Evolutionary conservation across 2,113 vertebrate genomes (phyloP), one percentile per base, ranked within the genome.

Genomic region (Ochotona princeps): DNA sequence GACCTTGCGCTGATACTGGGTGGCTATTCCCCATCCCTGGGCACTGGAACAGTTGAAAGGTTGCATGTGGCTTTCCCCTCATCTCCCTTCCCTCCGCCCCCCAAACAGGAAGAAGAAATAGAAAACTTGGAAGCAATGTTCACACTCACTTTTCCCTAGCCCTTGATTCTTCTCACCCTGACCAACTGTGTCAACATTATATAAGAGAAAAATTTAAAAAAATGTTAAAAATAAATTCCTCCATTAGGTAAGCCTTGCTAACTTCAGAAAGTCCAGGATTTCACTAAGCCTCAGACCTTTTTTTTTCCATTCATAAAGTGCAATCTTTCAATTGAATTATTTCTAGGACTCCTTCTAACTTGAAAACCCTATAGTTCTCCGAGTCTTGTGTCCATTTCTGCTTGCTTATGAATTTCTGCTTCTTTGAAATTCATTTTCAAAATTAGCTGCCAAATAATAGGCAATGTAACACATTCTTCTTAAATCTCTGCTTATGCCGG

Each of bases 371-470:
- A 28, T 65, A 86, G 8, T 61, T 83, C 26, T 84, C 23, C 83
- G 28, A 73, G 13, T 25, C 28, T 28, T 83, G 5, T 70, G 60
- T 80, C 83, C 35, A 63, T 87, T 93, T 93, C 57, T 78, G 25
- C 54, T 72, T 78, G 25, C 54, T 72, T 74, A 81, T 61, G 26
- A 47, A 18, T 88, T 67, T 92, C 47, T 91, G 21, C 83, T 92
- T 88, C 66, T 83, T 44, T 93, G 11, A 90, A 92, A 28, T 49
- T n/a, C 17, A 83, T 74, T 96, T 92, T 92, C 79, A 88, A 9
- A 90, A 94, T 88, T 51, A 90, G 51, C 38, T 66, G 79, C 35
- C 78, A 90, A 82, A 67, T 78, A 49, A 94, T 65, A 94, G 66
- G 32, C 70, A 18, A 89, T n/a, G 38, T 72, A 78, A 69, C n/a